Conservation (phyloP, 2,888 invertebrate genomes). For the Atethmia centrago region DNA sequence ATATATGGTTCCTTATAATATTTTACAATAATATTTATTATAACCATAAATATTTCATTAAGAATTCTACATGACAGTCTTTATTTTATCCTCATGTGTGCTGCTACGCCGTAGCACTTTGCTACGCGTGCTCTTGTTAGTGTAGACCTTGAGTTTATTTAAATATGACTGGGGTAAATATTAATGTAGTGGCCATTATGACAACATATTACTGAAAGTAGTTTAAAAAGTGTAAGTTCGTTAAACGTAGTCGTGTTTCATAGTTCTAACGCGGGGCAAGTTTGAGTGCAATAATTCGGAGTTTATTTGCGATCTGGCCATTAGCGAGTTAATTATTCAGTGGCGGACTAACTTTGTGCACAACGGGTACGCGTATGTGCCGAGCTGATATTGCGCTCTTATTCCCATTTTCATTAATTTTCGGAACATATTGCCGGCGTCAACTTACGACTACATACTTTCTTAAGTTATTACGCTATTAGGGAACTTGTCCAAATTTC, state of each 20-base stretch:
- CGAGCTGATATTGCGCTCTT: conserved; percentile 65
- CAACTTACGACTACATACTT: conserved; percentile 31
- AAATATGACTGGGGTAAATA: conserved; percentile 40
- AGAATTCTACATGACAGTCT: conserved; percentile 44
- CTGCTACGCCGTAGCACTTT: conserved; percentile 67
- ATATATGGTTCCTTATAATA: conserved; percentile 67
- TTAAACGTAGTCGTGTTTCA: conserved; percentile 71
- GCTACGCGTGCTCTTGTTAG: conserved; percentile 55
- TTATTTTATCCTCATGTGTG: conserved; percentile 49
- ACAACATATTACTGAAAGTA: conserved; percentile 29
- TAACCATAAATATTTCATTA: conserved; percentile 64
- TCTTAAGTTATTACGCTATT: conserved; percentile 38
- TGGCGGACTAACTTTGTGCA: conserved; percentile 73
- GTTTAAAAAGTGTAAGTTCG: conserved; percentile 51
- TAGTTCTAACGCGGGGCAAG: conserved; percentile 74
- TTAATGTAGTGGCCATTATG: conserved; percentile 2
- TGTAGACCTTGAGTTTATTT: conserved; percentile 49
- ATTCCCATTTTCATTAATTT: conserved; percentile 64
- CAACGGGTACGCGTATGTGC: conserved; percentile 66
- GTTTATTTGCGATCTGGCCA: conserved; percentile 88
- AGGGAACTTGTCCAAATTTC: conserved; percentile 49
- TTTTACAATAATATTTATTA: conserved; percentile 69
- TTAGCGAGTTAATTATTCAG: conserved; percentile 88
- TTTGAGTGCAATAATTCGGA: conserved; percentile 86
- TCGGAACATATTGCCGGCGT: conserved; percentile 43